phyloP scores from a whole-genome alignment of 2,113 vertebrate genomes.

The Megaptera novaeangliae region DNA sequence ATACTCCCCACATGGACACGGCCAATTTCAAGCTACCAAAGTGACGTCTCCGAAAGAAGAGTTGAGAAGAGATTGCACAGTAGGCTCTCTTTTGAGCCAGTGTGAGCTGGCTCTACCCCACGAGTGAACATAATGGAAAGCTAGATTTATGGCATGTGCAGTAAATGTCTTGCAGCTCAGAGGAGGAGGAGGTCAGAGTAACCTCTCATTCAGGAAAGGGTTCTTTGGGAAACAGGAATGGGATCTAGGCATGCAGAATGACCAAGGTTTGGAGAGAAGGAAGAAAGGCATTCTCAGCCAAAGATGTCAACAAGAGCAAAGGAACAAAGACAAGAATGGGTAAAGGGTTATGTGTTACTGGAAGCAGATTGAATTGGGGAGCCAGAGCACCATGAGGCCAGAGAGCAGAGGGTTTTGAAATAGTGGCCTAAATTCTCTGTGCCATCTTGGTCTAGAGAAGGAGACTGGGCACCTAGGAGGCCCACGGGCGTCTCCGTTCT shows the following conservation, averaged over 20 bases:
- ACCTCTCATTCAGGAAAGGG: neutral
- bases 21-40: too few species aligned
- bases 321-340: neutral
- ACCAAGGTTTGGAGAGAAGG: neutral
- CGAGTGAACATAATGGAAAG: neutral
- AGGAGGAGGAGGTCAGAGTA: neutral
- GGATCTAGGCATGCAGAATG: neutral
- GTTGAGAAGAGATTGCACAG: neutral
- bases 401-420: neutral
- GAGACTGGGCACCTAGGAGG: neutral
- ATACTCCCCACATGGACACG: fast-evolving
- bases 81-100: neutral
- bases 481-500: too few species aligned
- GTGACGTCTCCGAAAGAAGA: neutral
- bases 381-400: neutral
- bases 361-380: neutral
- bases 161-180: neutral
- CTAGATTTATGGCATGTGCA: too few species aligned
- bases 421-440: neutral
- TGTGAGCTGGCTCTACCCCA: neutral
- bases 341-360: neutral
- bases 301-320: neutral
- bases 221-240: neutral
- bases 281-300: neutral
- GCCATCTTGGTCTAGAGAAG: neutral